These are phyloP conservation scores for Chironomus riparius DNA, from an alignment of 2,888 invertebrate species.

Conservation along the genomic window DNA sequence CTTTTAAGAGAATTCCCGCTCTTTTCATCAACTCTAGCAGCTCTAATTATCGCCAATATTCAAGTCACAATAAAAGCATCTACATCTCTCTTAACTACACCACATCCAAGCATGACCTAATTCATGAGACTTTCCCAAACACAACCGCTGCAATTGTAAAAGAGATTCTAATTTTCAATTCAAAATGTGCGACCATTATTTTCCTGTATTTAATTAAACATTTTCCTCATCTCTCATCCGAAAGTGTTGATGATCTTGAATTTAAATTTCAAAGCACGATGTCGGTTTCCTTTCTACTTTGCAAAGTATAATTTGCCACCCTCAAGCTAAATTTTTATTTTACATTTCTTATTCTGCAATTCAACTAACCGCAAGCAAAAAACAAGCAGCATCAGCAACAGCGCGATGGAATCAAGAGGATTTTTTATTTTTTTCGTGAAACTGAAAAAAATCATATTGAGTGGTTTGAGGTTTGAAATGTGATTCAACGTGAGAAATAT, in stretches of 20 bases:
- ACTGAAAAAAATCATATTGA: background rate
- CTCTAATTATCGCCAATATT: too few relatives aligned
- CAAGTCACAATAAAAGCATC: too few relatives aligned
- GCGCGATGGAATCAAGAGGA: too few relatives aligned
- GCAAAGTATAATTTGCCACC: background rate
- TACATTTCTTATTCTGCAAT: background rate
- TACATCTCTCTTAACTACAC: too few relatives aligned
- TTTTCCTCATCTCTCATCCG: background rate
- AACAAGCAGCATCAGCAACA: background rate
- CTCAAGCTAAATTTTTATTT: background rate
- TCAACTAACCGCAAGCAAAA: background rate
- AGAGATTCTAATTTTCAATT: background rate
- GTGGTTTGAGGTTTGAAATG: background rate
- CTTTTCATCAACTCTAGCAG: too few relatives aligned
- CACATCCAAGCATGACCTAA: too few relatives aligned
- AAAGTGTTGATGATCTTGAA: background rate
- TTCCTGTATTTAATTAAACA: background rate
- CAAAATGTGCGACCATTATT: background rate
- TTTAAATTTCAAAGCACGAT: constrained; percentile 11
- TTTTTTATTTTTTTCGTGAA: background rate
- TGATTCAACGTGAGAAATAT: background rate
- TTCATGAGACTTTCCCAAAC: too few relatives aligned
- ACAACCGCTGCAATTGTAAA: too few relatives aligned
- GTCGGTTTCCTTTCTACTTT: background rate
- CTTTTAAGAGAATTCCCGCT: too few relatives aligned